A percentile compares a stretch with the other conserved stretches of the same genome.
These are phyloP conservation scores for Homarus gammarus DNA, from an alignment of 2,888 invertebrate species.

Conservation along the genomic window DNA sequence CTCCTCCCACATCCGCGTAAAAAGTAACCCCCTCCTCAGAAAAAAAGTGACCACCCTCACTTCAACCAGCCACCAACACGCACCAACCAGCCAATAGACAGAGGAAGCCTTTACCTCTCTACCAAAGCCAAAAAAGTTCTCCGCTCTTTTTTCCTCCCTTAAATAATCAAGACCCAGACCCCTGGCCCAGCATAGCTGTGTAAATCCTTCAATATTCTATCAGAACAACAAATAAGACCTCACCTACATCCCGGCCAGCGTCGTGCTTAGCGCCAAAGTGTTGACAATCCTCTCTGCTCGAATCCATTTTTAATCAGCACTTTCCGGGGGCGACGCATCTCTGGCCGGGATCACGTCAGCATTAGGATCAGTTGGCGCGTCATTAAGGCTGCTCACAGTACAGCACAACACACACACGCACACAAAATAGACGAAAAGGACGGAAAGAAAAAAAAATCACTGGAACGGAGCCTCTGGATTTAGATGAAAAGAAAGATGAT, in stretches of 20 bases:
- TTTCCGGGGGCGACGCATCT: constrained; percentile 37
- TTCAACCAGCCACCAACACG: no score
- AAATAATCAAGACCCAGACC: neutral
- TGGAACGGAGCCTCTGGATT: no score
- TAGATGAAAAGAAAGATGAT: no score
- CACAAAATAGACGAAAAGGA: no score
- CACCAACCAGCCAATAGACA: no score
- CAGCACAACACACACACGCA: no score
- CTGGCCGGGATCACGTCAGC: constrained; percentile 12
- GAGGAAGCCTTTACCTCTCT: no score
- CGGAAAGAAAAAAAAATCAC: neutral
- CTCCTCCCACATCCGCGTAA: no score
- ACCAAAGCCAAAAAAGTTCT: neutral
- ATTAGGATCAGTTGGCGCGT: constrained; percentile 37
- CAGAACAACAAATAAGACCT: constrained; percentile 49
- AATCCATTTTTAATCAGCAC: constrained; percentile 53
- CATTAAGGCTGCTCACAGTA: constrained; percentile 26
- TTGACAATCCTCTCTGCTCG: constrained; percentile 39
- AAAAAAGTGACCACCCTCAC: no score
- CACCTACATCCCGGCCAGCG: constrained; percentile 23
- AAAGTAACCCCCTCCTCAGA: no score
- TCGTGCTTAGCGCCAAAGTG: constrained; percentile 27
- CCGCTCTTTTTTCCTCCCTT: neutral
- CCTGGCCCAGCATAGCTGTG: neutral
- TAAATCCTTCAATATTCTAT: constrained; percentile 47